Percentiles rank a stretch among this genome's conserved stretches.
phyloP scores from a whole-genome alignment of 2,888 invertebrate species.

The Nasonovia ribisnigri region DNA sequence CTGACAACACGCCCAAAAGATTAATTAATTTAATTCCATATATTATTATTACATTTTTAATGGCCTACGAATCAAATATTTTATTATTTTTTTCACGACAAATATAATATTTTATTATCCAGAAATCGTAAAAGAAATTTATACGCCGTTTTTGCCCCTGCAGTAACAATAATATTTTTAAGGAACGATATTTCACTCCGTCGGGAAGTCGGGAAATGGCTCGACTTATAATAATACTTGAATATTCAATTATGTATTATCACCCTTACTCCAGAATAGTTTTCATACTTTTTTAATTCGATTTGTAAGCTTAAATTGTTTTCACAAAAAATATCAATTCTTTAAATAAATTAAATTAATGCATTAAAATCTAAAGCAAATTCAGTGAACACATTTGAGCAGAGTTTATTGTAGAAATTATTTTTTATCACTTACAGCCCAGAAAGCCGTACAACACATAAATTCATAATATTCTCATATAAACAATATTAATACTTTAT shows the following conservation, averaged over 20 bases:
- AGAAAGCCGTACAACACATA: slow-evolving; percentile 4
- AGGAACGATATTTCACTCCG: neutral
- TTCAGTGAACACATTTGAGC: slow-evolving; percentile 5
- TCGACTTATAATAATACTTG: neutral
- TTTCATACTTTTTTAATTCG: slow-evolving; percentile 3
- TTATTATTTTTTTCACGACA: neutral
- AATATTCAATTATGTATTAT: slow-evolving; percentile 23
- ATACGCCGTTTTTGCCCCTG: neutral
- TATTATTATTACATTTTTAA: neutral
- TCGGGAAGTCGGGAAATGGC: neutral
- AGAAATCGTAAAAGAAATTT: neutral
- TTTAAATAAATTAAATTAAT: slow-evolving; percentile 19
- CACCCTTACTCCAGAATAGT: neutral
- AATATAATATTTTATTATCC: neutral
- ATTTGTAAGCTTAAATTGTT: slow-evolving; percentile 19
- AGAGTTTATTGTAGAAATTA: slow-evolving; percentile 56
- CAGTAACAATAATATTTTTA: neutral
- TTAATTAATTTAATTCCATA: neutral
- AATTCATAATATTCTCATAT: slow-evolving; percentile 54
- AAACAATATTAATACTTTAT: slow-evolving; percentile 52
- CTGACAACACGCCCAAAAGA: neutral
- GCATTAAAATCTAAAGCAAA: neutral
- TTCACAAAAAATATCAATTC: neutral
- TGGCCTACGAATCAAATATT: neutral
- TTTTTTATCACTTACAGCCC: slow-evolving; percentile 53